Evolutionary conservation across 2,113 vertebrate genomes (phyloP).

Genomic region (Uria aalge): DNA sequence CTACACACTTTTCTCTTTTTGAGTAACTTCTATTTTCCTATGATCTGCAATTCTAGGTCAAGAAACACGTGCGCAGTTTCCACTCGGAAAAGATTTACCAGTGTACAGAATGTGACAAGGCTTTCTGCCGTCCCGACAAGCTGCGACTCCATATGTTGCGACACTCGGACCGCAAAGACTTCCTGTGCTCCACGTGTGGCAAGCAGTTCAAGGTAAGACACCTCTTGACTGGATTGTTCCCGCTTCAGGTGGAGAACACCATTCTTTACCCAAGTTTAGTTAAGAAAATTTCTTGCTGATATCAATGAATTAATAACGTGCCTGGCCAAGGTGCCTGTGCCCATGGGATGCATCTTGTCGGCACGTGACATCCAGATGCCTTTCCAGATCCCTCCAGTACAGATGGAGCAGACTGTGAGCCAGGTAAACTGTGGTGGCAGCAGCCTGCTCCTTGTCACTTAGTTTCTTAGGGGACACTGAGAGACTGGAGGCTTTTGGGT

Average conservation of each 20-base stretch:
- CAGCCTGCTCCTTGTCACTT: not conserved
- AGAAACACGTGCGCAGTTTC: conserved; percentile 96
- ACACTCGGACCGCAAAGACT: conserved; percentile 96
- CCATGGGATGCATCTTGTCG: not conserved
- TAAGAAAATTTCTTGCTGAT: not conserved
- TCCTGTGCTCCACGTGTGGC: conserved; percentile 96
- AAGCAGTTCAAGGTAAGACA: conserved; percentile 94
- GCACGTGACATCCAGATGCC: not conserved
- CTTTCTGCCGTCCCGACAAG: conserved; percentile 96
- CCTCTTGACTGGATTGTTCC: not conserved
- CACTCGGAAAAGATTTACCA: conserved; percentile 97
- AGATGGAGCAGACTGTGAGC: not conserved
- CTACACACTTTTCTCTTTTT: not conserved
- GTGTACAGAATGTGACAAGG: conserved; percentile 94
- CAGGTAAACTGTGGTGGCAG: not conserved
- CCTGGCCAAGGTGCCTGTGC: not conserved
- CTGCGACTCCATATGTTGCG: conserved; percentile 95
- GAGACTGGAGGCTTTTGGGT: not conserved
- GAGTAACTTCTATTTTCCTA: not conserved
- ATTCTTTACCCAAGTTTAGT: not conserved
- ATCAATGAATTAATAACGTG: not conserved
- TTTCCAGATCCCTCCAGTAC: not conserved
- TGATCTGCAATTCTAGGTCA: conserved; percentile 78
- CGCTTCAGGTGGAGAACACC: too few species aligned
- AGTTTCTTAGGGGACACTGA: not conserved